Base-by-base conservation (phyloP, 35 echinoderm and acorn worm genomes). In the Ophiothrix spiculata region DNA sequence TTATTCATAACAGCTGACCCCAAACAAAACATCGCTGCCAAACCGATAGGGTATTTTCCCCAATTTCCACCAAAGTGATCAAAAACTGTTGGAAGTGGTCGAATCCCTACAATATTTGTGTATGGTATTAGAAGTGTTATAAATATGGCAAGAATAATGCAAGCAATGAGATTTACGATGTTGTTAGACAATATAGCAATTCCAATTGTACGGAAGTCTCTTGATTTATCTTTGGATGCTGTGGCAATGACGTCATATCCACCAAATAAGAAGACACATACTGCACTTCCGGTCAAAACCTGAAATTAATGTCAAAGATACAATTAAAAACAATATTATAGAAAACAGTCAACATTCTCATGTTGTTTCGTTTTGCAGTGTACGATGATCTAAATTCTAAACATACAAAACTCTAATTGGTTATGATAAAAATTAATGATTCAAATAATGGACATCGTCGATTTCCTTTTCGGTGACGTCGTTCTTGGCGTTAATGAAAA, bases 221-320 rank as follows among this genome's bases (percentile, higher is more conserved):
- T 6, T 10, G 60, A 69, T n/a, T 69, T 69, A n/a, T 69, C 60
- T n/a, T 69, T 69, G 60, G 60, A 69, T 69, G 60, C 60, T 12
- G 60, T 69, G 3, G 60, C 60, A 25, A 69, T 69, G 17, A 69
- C 60, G 23, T 69, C 60, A 69, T 69, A 69, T 15, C 60, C 60
- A 69, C 60, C 60, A n/a, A 69, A 69, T 69, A 69, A n/a, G 8
- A 69, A 15, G 25, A 69, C 60, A 69, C 60, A 69, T 69, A 69
- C 29, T 69, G 60, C 60, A 69, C 60, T 69, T n/a, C n/a, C n/a
- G n/a, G n/a, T n/a, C n/a, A n/a, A n/a, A n/a, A n/a, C n/a, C n/a
- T n/a, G n/a, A n/a, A n/a, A n/a, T n/a, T n/a, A n/a, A n/a, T n/a
- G n/a, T n/a, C n/a, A n/a, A n/a, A n/a, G n/a, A n/a, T n/a, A n/a